phyloP scores from a whole-genome alignment of 1,140 invertebrate species.

The Pogonomyrmex barbatus region DNA sequence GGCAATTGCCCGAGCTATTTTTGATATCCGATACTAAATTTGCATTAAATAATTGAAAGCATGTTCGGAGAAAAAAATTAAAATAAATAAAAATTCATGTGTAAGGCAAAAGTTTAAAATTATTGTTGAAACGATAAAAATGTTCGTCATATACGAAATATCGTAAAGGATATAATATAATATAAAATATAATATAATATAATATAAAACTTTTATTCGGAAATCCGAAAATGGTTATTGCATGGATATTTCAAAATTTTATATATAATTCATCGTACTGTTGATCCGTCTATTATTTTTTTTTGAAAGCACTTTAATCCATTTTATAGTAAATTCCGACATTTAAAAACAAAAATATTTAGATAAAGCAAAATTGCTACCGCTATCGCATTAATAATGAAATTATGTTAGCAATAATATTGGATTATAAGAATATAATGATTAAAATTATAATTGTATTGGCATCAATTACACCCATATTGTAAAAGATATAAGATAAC shows the following conservation, averaged over 20 bases:
- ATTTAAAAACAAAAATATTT: not conserved
- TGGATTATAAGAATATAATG: not conserved
- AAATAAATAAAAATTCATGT: not conserved
- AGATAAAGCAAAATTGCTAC: not conserved
- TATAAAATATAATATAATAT: not conserved
- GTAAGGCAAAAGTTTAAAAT: not conserved
- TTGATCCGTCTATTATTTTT: not conserved
- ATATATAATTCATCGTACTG: not conserved
- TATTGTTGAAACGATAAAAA: not conserved
- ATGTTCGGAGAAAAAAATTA: not conserved
- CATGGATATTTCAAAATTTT: not conserved
- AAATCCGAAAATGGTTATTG: not conserved
- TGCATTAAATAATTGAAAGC: not conserved
- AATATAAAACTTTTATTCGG: conserved; percentile 25
- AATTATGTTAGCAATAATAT: not conserved
- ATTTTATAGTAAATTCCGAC: not conserved
- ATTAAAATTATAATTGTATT: conserved; percentile 2
- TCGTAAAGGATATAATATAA: not conserved
- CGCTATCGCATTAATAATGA: not conserved
- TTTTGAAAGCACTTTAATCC: not conserved
- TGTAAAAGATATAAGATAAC: not conserved
- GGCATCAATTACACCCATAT: not conserved
- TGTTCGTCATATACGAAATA: not conserved
- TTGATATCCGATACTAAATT: not conserved
- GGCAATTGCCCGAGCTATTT: not conserved